Conservation (phyloP, 2,888 invertebrate species). For the Apodemia zela region DNA sequence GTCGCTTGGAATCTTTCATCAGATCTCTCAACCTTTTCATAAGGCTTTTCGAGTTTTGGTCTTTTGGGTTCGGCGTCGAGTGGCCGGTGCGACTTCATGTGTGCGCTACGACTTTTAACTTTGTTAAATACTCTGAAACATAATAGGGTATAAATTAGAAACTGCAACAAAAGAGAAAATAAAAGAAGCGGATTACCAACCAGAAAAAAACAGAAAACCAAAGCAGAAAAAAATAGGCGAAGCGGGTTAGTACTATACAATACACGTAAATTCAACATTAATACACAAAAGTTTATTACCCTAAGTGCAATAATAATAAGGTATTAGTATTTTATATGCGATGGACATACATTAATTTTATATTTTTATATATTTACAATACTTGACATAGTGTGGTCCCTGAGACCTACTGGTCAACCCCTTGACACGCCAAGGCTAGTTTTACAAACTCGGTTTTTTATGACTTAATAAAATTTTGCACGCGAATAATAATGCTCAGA, state of each 20-base stretch:
- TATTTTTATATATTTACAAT: constrained; percentile 60
- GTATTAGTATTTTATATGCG: constrained; percentile 38
- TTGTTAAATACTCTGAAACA: constrained; percentile 96
- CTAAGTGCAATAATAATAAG: constrained; percentile 53
- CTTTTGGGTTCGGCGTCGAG: constrained; percentile 90
- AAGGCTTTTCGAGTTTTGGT: constrained; percentile 82
- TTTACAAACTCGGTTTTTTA: neutral
- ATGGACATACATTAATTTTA: constrained; percentile 53
- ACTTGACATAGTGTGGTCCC: constrained; percentile 44
- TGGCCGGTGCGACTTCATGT: constrained; percentile 99
- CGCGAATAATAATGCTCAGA: neutral
- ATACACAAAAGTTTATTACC: constrained; percentile 56
- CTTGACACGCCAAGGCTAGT: neutral
- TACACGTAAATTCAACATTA: constrained; percentile 53
- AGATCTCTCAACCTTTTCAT: constrained; percentile 78
- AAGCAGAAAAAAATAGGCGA: constrained; percentile 29
- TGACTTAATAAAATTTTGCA: neutral
- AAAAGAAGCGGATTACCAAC: constrained; percentile 33
- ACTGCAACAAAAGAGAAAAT: constrained; percentile 57
- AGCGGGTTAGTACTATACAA: constrained; percentile 31
- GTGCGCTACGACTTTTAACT: constrained; percentile 99
- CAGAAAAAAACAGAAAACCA: constrained; percentile 17
- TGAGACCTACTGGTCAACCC: constrained; percentile 28
- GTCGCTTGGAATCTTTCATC: constrained; percentile 69
- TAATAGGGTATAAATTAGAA: constrained; percentile 73